Base-by-base conservation (phyloP, 2,888 invertebrate species). In the Trachelus stipa region DNA sequence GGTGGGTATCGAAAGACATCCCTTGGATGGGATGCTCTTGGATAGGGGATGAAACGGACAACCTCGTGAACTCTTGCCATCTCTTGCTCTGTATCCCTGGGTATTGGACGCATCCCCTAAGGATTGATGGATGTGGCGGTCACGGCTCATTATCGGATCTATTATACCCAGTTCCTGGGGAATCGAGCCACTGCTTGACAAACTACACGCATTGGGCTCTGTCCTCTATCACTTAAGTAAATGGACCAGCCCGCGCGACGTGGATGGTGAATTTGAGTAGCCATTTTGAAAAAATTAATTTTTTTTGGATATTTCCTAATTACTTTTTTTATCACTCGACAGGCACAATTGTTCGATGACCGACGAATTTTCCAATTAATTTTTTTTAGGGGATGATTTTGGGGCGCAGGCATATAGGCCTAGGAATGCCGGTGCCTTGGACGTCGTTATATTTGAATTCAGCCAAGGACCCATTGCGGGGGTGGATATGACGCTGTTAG, bases 41-140 rank as follows among this genome's bases (percentile, higher is more conserved):
- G 9, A 23, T 56, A 56, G 56, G 56, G 56, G 56, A 56, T 56
- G 56, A 56, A 56, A 56, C 9, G 56, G 56, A 56, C 23, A 23
- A 56, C 56, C 56, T 56, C 56, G 56, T 2, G 56, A 56, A 23
- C 56, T 56, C 56, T 23, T 23, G 2, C 1, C 40, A 1, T 37
- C 37, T 15, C 37, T 15, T 40, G 40, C 23, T 56, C 56, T 2
- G 23, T 56, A 23, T 23, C 23, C 9, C 56, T 56, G 23, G 56
- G 23, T 2, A 56, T 56, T 56, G 56, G 23, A 56, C 23, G 56
- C 56, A 71, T 4, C 71, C 71, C 71, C 34, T 71, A 30, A 15
- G 80, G 86, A 86, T 88, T 89, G 90, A 90, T 90, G 85, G 87
- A 89, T 88, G 85, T 79, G 82, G 82, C 77, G 84, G 84, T 83